phyloP scores from a whole-genome alignment of 2,113 vertebrate species.

The Nerophis ophidion region DNA sequence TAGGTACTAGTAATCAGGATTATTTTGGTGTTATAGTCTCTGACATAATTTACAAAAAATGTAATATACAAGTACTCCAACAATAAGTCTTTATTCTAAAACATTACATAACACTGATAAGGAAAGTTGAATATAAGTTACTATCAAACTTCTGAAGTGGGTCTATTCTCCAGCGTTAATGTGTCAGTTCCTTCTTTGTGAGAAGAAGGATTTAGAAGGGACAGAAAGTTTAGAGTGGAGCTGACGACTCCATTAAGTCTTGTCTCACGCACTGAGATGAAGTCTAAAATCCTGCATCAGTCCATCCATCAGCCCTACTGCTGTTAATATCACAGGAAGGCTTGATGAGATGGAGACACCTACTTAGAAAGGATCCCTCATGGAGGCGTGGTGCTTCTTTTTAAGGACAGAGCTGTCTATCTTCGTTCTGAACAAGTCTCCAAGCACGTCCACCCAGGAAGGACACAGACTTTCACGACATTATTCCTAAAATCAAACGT shows the following conservation, averaged over 20 bases:
- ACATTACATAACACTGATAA: not conserved
- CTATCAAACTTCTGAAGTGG: not conserved
- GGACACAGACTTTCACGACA: conserved; percentile 19
- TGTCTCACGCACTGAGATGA: conserved; percentile 1
- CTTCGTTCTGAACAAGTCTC: conserved; percentile 15
- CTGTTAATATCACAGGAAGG: no score
- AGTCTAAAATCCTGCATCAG: not conserved
- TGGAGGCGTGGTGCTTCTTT: not conserved
- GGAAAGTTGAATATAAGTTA: not conserved
- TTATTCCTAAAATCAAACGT: conserved; percentile 43
- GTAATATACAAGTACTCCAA: not conserved
- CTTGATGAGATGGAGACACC: not conserved
- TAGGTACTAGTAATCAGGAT: no score
- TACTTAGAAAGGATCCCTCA: conserved; percentile 4
- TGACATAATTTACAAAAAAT: no score
- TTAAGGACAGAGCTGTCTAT: conserved; percentile 17
- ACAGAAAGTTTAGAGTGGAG: not conserved
- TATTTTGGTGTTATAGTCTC: no score
- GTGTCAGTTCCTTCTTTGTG: conserved; percentile 5
- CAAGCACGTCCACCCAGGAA: conserved; percentile 19
- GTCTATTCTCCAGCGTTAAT: not conserved
- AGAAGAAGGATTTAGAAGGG: not conserved
- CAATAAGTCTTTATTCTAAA: not conserved
- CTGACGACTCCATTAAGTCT: conserved; percentile 6
- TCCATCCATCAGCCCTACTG: not conserved